These are phyloP conservation scores for Clitarchus hookeri DNA, from an alignment of 2,888 invertebrate genomes.

Conservation along the genomic window DNA sequence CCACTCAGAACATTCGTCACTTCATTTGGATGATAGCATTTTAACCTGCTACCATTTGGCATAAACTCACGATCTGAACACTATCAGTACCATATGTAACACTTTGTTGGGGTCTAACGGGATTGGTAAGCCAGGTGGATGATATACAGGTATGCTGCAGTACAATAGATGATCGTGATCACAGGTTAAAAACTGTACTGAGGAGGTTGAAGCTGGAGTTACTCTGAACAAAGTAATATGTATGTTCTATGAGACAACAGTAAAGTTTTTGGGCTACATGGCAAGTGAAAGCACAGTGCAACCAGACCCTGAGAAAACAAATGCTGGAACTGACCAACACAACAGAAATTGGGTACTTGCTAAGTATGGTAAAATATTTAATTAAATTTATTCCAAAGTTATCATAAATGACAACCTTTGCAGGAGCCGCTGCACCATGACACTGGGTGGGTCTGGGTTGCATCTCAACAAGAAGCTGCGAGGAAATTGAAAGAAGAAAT, in stretches of 20 bases:
- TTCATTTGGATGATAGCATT: slow-evolving; percentile 40
- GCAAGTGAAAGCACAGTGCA: not conserved
- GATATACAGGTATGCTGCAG: not conserved
- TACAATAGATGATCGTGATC: not conserved
- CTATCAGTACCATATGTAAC: not conserved
- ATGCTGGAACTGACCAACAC: not conserved
- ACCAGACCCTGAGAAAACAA: not conserved
- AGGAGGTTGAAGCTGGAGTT: not conserved
- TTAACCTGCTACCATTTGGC: slow-evolving; percentile 42
- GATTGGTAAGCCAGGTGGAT: not conserved
- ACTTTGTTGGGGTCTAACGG: not conserved
- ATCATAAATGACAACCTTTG: not conserved
- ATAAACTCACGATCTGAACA: not conserved
- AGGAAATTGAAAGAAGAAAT: not conserved
- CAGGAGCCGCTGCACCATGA: not conserved
- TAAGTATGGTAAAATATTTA: not conserved
- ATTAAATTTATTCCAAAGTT: not conserved
- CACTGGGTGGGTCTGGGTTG: not conserved
- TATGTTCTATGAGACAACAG: not conserved
- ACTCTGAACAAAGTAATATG: not conserved
- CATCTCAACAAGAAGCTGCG: not conserved
- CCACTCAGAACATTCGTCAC: not conserved
- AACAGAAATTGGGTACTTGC: not conserved
- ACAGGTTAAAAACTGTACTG: not conserved
- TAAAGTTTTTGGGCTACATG: not conserved